phyloP scores from a whole-genome alignment of 2,113 vertebrate genomes.

The Galeopterus variegatus region DNA sequence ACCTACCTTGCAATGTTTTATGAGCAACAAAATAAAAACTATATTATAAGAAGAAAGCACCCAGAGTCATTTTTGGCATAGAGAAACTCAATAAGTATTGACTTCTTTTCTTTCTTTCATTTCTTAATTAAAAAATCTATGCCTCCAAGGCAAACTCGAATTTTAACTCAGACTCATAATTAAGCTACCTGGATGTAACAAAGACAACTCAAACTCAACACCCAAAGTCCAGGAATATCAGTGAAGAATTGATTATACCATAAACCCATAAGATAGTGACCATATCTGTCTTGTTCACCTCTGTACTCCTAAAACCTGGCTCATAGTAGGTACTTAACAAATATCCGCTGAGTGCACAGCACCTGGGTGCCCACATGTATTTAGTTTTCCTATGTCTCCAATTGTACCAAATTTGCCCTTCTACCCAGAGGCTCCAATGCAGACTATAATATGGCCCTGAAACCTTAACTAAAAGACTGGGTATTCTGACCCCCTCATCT shows the following conservation, averaged over 20 bases:
- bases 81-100: not conserved
- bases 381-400: constrained; percentile 19
- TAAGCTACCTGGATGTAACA: not conserved
- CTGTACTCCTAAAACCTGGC: constrained; percentile 32
- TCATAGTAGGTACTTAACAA: constrained; percentile 43
- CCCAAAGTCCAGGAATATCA: not conserved
- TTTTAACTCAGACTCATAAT: constrained; percentile 48
- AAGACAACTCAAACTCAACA: constrained; percentile 58
- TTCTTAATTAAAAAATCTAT: constrained; percentile 41
- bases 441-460: constrained; percentile 13
- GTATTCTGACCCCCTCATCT: not conserved
- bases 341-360: not conserved
- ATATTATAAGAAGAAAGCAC: not conserved
- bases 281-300: not conserved
- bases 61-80: constrained; percentile 40
- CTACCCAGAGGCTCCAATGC: not conserved
- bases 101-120: constrained; percentile 32
- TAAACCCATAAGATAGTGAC: not conserved
- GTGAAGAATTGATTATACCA: constrained; percentile 23
- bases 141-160: constrained; percentile 4
- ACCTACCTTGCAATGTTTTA: not conserved
- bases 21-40: constrained; percentile 50
- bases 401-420: not conserved
- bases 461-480: constrained; percentile 55
- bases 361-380: not conserved